A percentile compares a stretch with the other conserved stretches of the same genome.
Evolutionary conservation across 2,888 invertebrate genomes (phyloP).

Genomic region (Hypercompe scribonia): DNA sequence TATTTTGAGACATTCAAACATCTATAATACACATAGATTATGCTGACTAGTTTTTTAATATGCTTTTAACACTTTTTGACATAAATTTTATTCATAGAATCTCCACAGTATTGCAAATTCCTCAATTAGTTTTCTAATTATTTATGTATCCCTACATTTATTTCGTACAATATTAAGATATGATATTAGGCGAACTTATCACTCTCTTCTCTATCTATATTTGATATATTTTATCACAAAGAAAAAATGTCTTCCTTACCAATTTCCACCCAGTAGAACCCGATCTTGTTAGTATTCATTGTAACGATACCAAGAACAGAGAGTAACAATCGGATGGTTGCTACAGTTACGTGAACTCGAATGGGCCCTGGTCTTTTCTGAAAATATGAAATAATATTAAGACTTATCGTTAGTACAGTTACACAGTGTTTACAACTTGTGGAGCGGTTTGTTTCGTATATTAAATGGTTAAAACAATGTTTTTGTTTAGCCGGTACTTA

Average conservation of each 20-base stretch:
- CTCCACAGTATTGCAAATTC: no score
- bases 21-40: no score
- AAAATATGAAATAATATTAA: conserved; percentile 15
- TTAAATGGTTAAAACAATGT: no score
- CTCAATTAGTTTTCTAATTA: no score
- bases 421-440: no score
- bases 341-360: conserved; percentile 40
- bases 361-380: conserved; percentile 46
- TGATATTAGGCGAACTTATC: no score
- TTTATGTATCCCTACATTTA: not conserved
- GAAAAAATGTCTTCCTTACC: conserved; percentile 25
- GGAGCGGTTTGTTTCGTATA: no score
- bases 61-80: no score
- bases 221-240: not conserved
- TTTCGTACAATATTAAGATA: not conserved
- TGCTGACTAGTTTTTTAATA: no score
- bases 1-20: no score
- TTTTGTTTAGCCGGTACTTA: no score
- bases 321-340: conserved; percentile 34
- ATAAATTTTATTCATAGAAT: no score
- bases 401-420: not conserved
- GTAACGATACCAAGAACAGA: conserved; percentile 29
- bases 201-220: not conserved
- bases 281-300: conserved; percentile 8
- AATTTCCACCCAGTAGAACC: conserved; percentile 31